Evolutionary conservation across 2,888 invertebrate species (phyloP).

Genomic region (Caenorhabditis sp.): DNA sequence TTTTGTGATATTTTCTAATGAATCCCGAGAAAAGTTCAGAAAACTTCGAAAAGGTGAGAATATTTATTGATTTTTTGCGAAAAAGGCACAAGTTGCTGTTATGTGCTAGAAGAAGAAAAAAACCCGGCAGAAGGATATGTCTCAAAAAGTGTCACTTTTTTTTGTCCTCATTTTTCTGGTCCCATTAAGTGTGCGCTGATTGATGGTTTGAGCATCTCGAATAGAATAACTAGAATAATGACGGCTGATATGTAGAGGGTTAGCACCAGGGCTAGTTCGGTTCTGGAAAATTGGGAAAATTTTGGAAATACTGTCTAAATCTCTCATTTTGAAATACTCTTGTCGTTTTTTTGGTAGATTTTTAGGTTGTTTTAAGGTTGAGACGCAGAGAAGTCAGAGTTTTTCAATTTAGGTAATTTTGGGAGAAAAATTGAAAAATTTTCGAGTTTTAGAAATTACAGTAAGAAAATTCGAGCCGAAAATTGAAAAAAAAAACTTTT

Average conservation of each 20-base stretch:
- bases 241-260: slow-evolving; percentile 53
- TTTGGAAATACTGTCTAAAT: not conserved
- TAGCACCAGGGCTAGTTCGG: slow-evolving; percentile 41
- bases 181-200: slow-evolving; percentile 19
- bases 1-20: not conserved
- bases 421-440: too few species aligned
- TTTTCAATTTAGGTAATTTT: too few species aligned
- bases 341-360: too few species aligned
- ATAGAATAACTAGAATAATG: slow-evolving; percentile 53
- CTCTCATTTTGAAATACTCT: too few species aligned
- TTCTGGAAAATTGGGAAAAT: slow-evolving; percentile 32
- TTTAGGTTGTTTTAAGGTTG: too few species aligned
- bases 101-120: not conserved
- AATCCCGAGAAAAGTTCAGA: too few species aligned
- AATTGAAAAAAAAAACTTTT: too few species aligned
- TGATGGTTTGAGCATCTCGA: slow-evolving; percentile 60
- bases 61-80: not conserved
- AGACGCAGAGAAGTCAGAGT: too few species aligned
- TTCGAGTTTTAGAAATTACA: too few species aligned
- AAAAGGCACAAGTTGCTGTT: not conserved
- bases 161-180: not conserved
- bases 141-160: not conserved
- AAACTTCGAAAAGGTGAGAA: too few species aligned
- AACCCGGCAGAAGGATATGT: not conserved
- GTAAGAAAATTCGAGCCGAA: too few species aligned